Conservation (phyloP, 1,140 invertebrate species). For the Drosophila funebris region DNA sequence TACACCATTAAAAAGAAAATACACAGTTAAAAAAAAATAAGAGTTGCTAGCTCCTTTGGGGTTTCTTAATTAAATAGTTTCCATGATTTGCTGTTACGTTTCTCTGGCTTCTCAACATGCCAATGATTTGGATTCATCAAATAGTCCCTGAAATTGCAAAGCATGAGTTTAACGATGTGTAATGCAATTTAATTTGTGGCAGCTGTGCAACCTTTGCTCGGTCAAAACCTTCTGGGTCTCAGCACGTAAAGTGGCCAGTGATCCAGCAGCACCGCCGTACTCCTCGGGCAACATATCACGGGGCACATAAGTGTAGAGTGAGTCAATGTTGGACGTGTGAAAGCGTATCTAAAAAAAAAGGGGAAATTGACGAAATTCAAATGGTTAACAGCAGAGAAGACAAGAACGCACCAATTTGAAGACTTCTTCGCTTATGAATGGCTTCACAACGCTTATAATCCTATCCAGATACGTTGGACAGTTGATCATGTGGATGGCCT, state of each 20-base stretch:
- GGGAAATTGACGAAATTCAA: not conserved
- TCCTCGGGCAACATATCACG: slow-evolving; percentile 87
- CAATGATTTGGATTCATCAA: slow-evolving; percentile 73
- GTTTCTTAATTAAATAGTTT: slow-evolving; percentile 47
- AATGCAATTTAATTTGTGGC: not conserved
- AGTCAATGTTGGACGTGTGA: slow-evolving; percentile 86
- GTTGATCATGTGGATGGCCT: slow-evolving; percentile 90
- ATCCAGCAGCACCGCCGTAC: slow-evolving; percentile 87
- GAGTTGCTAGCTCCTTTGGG: no score
- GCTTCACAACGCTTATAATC: slow-evolving; percentile 86
- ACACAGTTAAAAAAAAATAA: not conserved
- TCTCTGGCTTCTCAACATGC: slow-evolving; percentile 65
- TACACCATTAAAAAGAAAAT: slow-evolving; percentile 10
- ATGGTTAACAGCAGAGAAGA: not conserved
- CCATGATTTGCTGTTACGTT: slow-evolving; percentile 60
- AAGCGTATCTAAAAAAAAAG: slow-evolving; percentile 85
- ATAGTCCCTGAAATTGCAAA: slow-evolving; percentile 58
- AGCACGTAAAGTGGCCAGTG: slow-evolving; percentile 85
- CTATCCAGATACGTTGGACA: slow-evolving; percentile 87
- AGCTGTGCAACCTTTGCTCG: slow-evolving; percentile 55
- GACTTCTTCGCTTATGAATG: slow-evolving; percentile 88
- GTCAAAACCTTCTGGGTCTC: slow-evolving; percentile 84
- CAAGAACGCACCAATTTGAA: slow-evolving; percentile 67
- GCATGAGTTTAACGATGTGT: not conserved
- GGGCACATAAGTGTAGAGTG: slow-evolving; percentile 86